These are phyloP conservation scores for Episyrphus balteatus DNA, from an alignment of 1,140 invertebrate species.

Conservation along the genomic window DNA sequence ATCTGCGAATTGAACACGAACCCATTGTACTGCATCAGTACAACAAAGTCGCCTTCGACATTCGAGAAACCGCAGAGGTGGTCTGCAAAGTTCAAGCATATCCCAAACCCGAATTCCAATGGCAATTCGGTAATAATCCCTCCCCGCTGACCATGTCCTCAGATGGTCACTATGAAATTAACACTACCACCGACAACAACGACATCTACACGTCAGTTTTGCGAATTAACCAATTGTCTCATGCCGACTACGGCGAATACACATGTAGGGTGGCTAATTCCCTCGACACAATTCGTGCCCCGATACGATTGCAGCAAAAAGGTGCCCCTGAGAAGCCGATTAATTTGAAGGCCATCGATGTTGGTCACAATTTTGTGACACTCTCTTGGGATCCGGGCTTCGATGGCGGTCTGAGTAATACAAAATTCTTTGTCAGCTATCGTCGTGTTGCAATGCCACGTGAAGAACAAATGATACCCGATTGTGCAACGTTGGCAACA, in stretches of 20 bases:
- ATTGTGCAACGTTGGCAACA: constrained; percentile 49
- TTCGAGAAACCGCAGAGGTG: constrained; percentile 71
- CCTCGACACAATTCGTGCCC: constrained; percentile 61
- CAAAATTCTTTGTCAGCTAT: constrained; percentile 74
- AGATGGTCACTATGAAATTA: constrained; percentile 78
- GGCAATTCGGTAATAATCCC: constrained; percentile 66
- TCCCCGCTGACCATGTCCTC: constrained; percentile 61
- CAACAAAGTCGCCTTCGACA: constrained; percentile 79
- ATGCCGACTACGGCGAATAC: constrained; percentile 81
- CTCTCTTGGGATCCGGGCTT: constrained; percentile 79
- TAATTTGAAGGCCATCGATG: constrained; percentile 52
- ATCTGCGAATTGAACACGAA: constrained; percentile 79
- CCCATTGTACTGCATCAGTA: constrained; percentile 75
- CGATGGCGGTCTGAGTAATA: constrained; percentile 74
- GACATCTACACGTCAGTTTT: constrained; percentile 76
- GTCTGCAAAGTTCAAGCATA: constrained; percentile 82
- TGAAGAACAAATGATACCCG: constrained; percentile 46
- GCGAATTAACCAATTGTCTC: constrained; percentile 61
- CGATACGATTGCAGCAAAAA: constrained; percentile 70
- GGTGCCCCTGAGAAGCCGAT: constrained; percentile 73
- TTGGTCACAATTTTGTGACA: constrained; percentile 64
- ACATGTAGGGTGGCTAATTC: constrained; percentile 72
- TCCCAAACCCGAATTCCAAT: constrained; percentile 84
- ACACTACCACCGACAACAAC: constrained; percentile 64
- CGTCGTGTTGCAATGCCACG: constrained; percentile 46